phyloP scores from a whole-genome alignment of 1,140 invertebrate genomes.

The Hycleus phaleratus region DNA sequence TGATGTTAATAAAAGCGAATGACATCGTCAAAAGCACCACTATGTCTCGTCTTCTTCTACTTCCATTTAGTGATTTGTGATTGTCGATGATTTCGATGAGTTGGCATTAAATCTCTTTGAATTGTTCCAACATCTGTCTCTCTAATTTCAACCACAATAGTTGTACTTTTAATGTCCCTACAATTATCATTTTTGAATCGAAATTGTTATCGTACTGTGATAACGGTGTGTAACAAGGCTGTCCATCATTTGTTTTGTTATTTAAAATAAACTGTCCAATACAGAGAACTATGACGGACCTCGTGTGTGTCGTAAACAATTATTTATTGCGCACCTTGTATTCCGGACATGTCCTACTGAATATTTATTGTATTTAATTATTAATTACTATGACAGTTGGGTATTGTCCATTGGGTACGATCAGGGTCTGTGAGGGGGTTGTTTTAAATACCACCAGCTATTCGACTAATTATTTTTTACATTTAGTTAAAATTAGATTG shows the following conservation, averaged over 20 bases:
- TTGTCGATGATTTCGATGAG: conserved; percentile 8
- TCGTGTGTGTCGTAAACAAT: conserved; percentile 19
- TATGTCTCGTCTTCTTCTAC: background rate
- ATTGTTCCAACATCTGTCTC: too few relatives aligned
- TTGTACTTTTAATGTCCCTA: too few relatives aligned
- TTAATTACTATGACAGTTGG: conserved; percentile 14
- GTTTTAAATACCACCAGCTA: too few relatives aligned
- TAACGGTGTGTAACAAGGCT: conserved; percentile 3
- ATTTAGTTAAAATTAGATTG: too few relatives aligned
- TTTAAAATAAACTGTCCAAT: conserved; percentile 17
- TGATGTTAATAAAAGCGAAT: conserved; percentile 12
- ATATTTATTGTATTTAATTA: conserved; percentile 20
- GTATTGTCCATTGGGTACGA: background rate
- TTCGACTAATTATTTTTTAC: too few relatives aligned
- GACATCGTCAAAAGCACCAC: conserved; percentile 6
- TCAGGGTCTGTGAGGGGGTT: too few relatives aligned
- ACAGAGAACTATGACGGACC: conserved; percentile 7
- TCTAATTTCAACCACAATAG: too few relatives aligned
- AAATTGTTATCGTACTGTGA: too few relatives aligned
- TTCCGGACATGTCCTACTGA: background rate
- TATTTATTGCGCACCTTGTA: conserved; percentile 20
- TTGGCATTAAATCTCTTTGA: background rate
- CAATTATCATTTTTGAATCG: too few relatives aligned
- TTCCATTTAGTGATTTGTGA: conserved; percentile 11
- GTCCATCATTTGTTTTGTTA: conserved; percentile 10